Conservation (phyloP, 2,888 invertebrate genomes). For the Cataglyphis altisquamis region DNA sequence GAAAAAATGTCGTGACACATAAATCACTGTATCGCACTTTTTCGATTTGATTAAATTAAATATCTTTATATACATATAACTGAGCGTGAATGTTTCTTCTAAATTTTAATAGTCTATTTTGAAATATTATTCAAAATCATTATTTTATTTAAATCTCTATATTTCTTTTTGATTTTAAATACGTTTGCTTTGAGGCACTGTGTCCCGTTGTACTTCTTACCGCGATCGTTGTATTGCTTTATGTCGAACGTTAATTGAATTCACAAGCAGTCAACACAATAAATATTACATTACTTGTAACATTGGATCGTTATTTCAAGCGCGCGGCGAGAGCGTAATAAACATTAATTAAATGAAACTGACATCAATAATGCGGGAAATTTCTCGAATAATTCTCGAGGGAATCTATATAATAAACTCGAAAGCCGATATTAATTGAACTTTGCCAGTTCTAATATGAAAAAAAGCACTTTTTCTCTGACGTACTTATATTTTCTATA, state of each 20-base stretch:
- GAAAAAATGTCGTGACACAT: not conserved
- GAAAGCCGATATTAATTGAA: slow-evolving; percentile 15
- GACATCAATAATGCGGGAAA: not conserved
- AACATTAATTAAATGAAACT: slow-evolving; percentile 34
- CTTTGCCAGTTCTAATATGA: not conserved
- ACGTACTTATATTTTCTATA: not conserved
- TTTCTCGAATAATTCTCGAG: not conserved
- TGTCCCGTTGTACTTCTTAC: not conserved
- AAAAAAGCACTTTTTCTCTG: not conserved
- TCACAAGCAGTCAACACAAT: not conserved
- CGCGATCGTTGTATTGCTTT: not conserved
- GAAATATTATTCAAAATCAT: not conserved
- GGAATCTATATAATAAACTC: not conserved
- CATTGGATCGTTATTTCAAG: not conserved
- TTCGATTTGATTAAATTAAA: not conserved
- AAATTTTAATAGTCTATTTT: not conserved
- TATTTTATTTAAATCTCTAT: not conserved
- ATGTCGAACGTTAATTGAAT: slow-evolving; percentile 1
- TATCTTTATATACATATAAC: not conserved
- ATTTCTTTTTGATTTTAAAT: not conserved
- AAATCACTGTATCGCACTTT: not conserved
- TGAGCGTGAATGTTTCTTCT: not conserved
- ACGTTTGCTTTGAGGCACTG: not conserved
- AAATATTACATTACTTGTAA: slow-evolving; percentile 18
- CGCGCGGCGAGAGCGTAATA: not conserved